Percentiles rank a stretch among this genome's conserved stretches.
phyloP scores from a whole-genome alignment of 92 coral and sea anemone genomes.

The Paramuricea clavata region DNA sequence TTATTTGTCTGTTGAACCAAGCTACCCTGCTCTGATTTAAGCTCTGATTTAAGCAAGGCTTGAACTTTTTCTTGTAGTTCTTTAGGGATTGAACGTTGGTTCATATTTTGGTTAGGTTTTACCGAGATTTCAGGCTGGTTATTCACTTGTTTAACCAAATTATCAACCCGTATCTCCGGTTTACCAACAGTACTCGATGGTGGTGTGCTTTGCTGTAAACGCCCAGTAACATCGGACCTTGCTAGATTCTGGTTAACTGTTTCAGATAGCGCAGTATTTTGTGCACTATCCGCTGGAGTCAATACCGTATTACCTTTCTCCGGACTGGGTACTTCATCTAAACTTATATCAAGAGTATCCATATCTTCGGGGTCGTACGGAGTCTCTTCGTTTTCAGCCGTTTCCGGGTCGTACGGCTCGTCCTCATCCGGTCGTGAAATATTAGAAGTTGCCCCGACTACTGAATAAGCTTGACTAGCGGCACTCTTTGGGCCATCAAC shows the following conservation, averaged over 20 bases:
- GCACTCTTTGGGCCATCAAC: neutral
- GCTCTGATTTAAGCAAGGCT: neutral
- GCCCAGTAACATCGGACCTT: neutral
- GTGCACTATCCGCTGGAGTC: neutral
- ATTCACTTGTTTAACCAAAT: neutral
- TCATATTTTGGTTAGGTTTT: neutral
- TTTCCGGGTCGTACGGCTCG: slow-evolving; percentile 40
- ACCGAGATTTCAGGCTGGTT: neutral
- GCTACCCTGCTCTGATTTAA: no score
- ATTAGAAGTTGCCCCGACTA: slow-evolving; percentile 59
- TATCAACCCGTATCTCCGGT: neutral
- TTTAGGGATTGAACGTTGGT: neutral
- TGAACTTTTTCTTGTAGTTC: neutral
- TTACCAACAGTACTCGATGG: neutral
- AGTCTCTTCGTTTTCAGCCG: slow-evolving; percentile 70
- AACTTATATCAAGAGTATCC: slow-evolving; percentile 74
- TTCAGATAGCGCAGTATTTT: neutral
- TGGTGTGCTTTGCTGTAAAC: neutral
- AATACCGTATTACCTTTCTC: neutral
- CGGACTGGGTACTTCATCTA: slow-evolving; percentile 46
- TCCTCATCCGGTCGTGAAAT: slow-evolving; percentile 57
- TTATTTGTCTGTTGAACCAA: neutral
- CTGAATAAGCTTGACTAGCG: neutral
- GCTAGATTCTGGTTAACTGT: neutral
- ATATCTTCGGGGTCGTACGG: slow-evolving; percentile 98